These are phyloP conservation scores for Drosophila nasuta DNA, from an alignment of 1,140 invertebrate genomes.

Conservation along the genomic window DNA sequence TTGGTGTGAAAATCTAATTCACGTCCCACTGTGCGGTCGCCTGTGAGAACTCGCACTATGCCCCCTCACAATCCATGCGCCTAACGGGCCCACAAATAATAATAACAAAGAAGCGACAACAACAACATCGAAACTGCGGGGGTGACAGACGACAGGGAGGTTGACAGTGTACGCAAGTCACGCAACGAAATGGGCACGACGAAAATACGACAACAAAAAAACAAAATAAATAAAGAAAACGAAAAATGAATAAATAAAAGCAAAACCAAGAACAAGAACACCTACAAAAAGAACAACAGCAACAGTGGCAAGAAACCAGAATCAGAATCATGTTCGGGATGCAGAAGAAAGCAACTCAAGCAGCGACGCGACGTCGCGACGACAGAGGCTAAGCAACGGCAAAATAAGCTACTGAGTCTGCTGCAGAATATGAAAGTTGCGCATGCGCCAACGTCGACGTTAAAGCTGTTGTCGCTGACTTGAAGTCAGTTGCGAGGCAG, in stretches of 20 bases:
- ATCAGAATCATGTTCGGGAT: conserved; percentile 54
- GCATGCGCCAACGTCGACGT: conserved; percentile 64
- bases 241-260: conserved; percentile 59
- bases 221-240: conserved; percentile 37
- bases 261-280: conserved; percentile 49
- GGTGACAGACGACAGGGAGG: conserved; percentile 13
- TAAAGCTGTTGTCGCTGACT: conserved; percentile 44
- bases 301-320: conserved; percentile 39
- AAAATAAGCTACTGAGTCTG: conserved; percentile 4
- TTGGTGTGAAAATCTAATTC: conserved; percentile 69
- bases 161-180: conserved; percentile 66
- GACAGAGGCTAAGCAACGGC: not conserved
- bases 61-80: not conserved
- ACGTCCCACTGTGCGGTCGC: conserved; percentile 58
- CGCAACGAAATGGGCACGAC: conserved; percentile 78
- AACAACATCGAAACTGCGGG: conserved; percentile 7
- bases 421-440: conserved; percentile 77
- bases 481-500: conserved; percentile 74
- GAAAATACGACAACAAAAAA: conserved; percentile 6
- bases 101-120: conserved; percentile 21
- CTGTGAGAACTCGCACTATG: conserved; percentile 48
- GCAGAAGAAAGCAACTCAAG: conserved; percentile 64
- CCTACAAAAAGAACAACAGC: conserved; percentile 34
- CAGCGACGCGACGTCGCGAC: conserved; percentile 28
- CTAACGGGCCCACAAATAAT: conserved; percentile 30